Conservation (phyloP, 2,797 vertebrate species). For the Gadopsis bispinosus region DNA sequence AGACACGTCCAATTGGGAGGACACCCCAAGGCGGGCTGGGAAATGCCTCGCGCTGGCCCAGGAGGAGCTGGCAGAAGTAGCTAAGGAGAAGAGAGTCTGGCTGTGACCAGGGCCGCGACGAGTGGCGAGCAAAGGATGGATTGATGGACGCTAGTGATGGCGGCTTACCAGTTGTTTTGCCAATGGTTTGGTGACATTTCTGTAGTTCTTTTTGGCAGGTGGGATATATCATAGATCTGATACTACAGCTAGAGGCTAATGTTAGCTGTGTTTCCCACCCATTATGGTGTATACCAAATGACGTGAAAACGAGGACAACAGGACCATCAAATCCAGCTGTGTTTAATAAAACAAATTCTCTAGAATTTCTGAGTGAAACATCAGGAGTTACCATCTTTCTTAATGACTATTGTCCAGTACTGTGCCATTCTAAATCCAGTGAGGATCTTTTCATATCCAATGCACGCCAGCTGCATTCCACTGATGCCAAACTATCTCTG, state of each 20-base stretch:
- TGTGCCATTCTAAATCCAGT: not conserved
- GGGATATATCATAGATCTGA: not conserved
- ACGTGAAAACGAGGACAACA: not conserved
- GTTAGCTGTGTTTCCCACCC: not conserved
- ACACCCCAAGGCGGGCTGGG: not conserved
- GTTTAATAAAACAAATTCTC: not conserved
- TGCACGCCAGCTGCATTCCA: not conserved
- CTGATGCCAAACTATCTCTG: not conserved
- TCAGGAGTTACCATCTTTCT: not conserved
- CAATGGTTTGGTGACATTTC: not conserved
- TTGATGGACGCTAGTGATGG: too few species aligned
- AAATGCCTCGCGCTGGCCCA: not conserved
- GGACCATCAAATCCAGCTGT: not conserved
- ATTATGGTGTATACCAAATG: not conserved
- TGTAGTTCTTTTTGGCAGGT: not conserved
- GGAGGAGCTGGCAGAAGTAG: not conserved
- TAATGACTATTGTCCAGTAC: not conserved
- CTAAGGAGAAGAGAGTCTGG: not conserved
- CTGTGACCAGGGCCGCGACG: too few species aligned
- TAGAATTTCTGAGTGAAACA: not conserved
- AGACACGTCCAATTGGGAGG: not conserved
- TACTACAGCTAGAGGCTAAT: not conserved
- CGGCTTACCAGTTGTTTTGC: not conserved
- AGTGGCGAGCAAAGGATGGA: too few species aligned
- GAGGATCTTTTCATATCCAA: not conserved